Percentiles rank a stretch among this genome's conserved stretches.
These are phyloP conservation scores for Cylas formicarius DNA, from an alignment of 1,140 invertebrate species.

Conservation along the genomic window DNA sequence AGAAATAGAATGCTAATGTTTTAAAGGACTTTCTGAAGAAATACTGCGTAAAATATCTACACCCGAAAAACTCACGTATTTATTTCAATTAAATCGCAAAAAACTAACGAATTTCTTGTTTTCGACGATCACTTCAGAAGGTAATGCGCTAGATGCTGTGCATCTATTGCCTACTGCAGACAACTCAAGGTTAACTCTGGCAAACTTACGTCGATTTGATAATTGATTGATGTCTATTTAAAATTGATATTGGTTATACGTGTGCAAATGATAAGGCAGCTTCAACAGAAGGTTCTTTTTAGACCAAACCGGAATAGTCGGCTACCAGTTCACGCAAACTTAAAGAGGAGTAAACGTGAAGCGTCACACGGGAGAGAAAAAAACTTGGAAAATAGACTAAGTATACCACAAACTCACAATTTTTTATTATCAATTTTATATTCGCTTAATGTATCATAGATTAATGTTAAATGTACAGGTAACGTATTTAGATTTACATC, in stretches of 20 bases:
- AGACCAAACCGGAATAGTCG: slow-evolving; percentile 24
- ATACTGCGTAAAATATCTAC: no score
- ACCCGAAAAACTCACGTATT: no score
- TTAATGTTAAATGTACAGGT: slow-evolving; percentile 20
- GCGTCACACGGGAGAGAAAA: background rate
- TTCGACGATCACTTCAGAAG: no score
- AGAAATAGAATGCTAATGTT: no score
- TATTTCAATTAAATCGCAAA: no score
- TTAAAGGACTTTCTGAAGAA: no score
- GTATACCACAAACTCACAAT: slow-evolving; percentile 18
- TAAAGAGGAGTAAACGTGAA: no score
- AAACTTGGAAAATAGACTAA: slow-evolving; percentile 9
- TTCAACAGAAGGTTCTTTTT: slow-evolving; percentile 18
- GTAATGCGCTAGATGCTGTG: no score
- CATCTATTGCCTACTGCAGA: no score
- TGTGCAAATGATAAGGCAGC: no score
- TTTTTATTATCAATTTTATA: slow-evolving; percentile 16
- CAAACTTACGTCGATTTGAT: background rate
- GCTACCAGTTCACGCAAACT: slow-evolving; percentile 30
- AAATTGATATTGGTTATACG: no score
- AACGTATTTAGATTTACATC: slow-evolving; percentile 10
- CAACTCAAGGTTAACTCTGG: slow-evolving; percentile 5
- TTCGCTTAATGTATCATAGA: slow-evolving; percentile 16
- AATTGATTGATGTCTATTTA: slow-evolving; percentile 6
- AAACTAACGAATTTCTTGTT: no score